Evolutionary conservation across 2,113 vertebrate species (phyloP).

Genomic region (Silurus meridionalis): DNA sequence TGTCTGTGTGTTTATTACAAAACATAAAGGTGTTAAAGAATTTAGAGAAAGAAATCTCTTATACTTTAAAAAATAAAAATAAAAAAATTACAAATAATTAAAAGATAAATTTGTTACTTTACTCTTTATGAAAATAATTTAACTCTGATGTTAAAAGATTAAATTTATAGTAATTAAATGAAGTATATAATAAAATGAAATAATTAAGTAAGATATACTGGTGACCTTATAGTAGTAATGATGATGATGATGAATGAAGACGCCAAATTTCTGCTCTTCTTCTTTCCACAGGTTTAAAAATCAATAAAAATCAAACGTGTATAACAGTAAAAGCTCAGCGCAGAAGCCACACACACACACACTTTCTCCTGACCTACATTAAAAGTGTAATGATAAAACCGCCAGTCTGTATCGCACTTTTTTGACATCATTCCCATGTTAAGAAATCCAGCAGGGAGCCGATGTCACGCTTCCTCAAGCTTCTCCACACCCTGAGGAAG

Average conservation of each 20-base stretch:
- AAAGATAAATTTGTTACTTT: too few species aligned
- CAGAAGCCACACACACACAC: neutral
- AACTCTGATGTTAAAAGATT: too few species aligned
- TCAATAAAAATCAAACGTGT: neutral
- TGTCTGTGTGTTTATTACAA: neutral
- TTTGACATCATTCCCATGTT: constrained; percentile 37
- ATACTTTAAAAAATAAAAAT: too few species aligned
- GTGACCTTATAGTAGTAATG: too few species aligned
- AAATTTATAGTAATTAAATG: too few species aligned
- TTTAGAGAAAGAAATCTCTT: too few species aligned
- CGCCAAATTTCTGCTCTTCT: neutral
- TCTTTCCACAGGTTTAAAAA: neutral
- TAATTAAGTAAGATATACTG: too few species aligned
- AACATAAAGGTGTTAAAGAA: too few species aligned
- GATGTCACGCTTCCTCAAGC: neutral
- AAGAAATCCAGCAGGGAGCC: constrained; percentile 27
- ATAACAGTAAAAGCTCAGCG: neutral
- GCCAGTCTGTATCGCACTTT: neutral
- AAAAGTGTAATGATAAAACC: neutral
- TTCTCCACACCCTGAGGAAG: constrained; percentile 43
- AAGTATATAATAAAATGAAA: too few species aligned
- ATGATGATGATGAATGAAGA: too few species aligned
- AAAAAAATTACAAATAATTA: too few species aligned
- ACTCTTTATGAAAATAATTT: too few species aligned
- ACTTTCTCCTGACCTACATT: neutral